Evolutionary conservation across 2,888 invertebrate genomes (phyloP).

Genomic region (Drosophila putrida): DNA sequence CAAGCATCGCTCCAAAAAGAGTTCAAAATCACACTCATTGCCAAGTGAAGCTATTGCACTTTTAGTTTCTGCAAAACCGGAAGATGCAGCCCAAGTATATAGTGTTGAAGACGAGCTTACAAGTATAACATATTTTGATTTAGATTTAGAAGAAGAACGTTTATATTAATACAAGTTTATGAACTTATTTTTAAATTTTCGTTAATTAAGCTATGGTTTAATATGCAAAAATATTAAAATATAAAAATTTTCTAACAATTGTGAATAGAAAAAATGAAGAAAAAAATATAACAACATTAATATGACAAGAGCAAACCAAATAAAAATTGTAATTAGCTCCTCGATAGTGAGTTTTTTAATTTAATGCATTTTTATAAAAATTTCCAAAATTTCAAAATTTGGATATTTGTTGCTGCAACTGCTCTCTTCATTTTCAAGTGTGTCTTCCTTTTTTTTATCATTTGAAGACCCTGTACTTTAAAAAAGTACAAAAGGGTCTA

Average conservation of each 20-base stretch:
- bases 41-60: conserved; percentile 15
- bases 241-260: conserved; percentile 4
- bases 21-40: conserved; percentile 12
- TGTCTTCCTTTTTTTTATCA: too few species aligned
- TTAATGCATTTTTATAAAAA: too few species aligned
- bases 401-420: too few species aligned
- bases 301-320: too few species aligned
- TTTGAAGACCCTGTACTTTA: too few species aligned
- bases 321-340: too few species aligned
- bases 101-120: conserved; percentile 6
- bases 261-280: conserved; percentile 3
- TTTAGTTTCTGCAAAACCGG: conserved; percentile 8
- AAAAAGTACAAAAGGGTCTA: too few species aligned
- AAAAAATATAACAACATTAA: too few species aligned
- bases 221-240: conserved; percentile 2
- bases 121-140: conserved; percentile 13
- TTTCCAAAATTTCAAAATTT: too few species aligned
- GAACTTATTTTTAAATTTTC: neutral
- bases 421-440: too few species aligned
- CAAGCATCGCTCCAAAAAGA: conserved; percentile 6
- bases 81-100: conserved; percentile 16
- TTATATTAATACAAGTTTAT: neutral
- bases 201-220: neutral
- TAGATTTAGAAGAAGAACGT: conserved; percentile 11
- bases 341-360: too few species aligned